Base-by-base conservation (phyloP, 92 coral and sea anemone species). In the Umimayanthus kanabou region DNA sequence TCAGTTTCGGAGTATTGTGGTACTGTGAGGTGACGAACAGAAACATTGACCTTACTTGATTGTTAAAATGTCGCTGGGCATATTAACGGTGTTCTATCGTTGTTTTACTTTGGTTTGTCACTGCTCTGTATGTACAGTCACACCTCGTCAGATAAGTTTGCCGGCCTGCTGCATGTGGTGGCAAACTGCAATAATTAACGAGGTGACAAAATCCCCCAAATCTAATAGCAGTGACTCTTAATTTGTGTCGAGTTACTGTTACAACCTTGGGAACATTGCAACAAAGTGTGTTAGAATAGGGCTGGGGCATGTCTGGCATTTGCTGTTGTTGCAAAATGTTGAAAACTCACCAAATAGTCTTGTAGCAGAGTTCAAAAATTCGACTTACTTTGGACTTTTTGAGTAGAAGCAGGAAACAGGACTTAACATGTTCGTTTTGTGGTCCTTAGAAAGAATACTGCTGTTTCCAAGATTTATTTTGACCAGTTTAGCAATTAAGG, bases 191-290 rank as follows among this genome's bases (percentile, higher is more conserved):
- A 20, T 40, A 37, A 9, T 20, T 18, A 39, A 28, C 6, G 80
- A 76, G 80, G 80, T 76, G 55, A 76, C 29, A 76, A 2, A 40
- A 76, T 39, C 23, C 22, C 15, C 80, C 80, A 76, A 76, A 26
- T 76, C 80, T 76, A 76, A 76, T 76, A 76, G 80, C 80, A 76
- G 80, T 11, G 25, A 39, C 57, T 76, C 15, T 39, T 33, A 33
- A 33, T 33, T 42, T 15, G 25, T 37, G 26, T 76, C 14, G 80
- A 76, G 80, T 76, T 76, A n/a, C 80, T 76, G 80, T 76, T 76
- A 76, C 80, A 76, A 37, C 80, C 79, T 74, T 74, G 79, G 79
- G 42, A 18, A 74, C 79, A 74, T 30, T 39, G 7, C 39, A 33
- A 74, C 79, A 14, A 22, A 6, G 49, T 9, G 20, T 33, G 22